Evolutionary conservation across 2,113 vertebrate genomes (phyloP).

Genomic region (Caracal caracal): DNA sequence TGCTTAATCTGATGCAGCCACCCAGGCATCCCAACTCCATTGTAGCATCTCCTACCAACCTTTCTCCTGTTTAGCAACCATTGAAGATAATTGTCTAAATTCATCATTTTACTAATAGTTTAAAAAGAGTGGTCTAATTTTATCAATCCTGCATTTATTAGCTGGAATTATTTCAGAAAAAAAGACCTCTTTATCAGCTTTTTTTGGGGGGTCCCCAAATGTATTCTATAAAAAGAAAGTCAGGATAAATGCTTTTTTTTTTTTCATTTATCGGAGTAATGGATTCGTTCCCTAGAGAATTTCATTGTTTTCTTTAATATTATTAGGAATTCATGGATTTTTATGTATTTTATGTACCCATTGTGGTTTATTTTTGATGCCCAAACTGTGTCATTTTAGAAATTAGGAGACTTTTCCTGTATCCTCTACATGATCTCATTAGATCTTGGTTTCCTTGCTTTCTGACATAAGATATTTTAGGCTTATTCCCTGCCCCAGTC

Average conservation of each 20-base stretch:
- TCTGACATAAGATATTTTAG: conserved; percentile 21
- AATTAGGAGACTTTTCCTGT: neutral
- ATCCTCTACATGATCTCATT: neutral
- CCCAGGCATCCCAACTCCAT: neutral
- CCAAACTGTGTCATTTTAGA: neutral
- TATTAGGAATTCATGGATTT: conserved; percentile 30
- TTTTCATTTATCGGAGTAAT: conserved; percentile 9
- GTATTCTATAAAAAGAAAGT: neutral
- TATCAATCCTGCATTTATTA: neutral
- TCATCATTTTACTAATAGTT: conserved; percentile 14
- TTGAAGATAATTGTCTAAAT: conserved; percentile 29
- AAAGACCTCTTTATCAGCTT: neutral
- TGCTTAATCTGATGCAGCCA: too few species aligned
- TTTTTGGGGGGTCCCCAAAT: neutral
- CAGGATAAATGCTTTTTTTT: neutral
- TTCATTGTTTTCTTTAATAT: conserved; percentile 11
- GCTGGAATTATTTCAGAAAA: conserved; percentile 41
- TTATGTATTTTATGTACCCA: neutral
- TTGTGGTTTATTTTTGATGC: neutral
- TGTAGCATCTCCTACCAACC: neutral
- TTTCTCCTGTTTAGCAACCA: neutral
- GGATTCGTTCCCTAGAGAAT: conserved; percentile 1
- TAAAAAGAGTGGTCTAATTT: conserved; percentile 15
- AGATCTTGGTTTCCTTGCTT: neutral
- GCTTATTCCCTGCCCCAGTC: neutral